Evolutionary conservation across 2,113 vertebrate genomes (phyloP).

Genomic region (Oreamnos americanus): DNA sequence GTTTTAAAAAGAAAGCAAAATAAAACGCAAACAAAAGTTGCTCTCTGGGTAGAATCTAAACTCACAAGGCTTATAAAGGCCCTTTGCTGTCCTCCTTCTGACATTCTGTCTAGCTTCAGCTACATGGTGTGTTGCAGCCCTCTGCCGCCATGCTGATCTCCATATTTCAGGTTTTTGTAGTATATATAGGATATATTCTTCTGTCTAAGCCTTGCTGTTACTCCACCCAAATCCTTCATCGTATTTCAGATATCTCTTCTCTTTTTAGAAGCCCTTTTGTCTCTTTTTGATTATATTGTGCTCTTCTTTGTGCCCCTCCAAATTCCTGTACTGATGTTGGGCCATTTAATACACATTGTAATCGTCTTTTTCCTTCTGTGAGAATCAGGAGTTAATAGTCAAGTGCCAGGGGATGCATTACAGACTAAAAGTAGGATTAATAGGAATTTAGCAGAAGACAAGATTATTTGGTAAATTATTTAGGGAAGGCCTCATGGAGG

Average conservation of each 20-base stretch:
- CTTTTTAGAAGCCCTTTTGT: neutral
- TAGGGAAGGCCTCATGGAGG: neutral
- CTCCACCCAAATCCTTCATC: neutral
- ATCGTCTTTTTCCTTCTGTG: neutral
- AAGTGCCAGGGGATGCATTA: neutral
- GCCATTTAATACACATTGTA: neutral
- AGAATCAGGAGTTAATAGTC: neutral
- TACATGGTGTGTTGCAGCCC: neutral
- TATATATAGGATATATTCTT: neutral
- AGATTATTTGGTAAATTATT: neutral
- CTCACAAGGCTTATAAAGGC: neutral
- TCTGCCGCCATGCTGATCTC: neutral
- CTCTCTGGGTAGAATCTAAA: neutral
- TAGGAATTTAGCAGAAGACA: neutral
- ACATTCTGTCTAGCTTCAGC: neutral
- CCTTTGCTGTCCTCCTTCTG: neutral
- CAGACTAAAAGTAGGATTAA: neutral
- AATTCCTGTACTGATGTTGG: neutral
- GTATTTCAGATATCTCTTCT: neutral
- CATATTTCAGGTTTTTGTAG: neutral
- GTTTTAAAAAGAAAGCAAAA: slow-evolving; percentile 6
- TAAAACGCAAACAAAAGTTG: neutral
- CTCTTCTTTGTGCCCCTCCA: neutral
- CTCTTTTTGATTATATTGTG: neutral
- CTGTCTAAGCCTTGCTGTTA: neutral